phyloP scores from a whole-genome alignment of 2,888 invertebrate species.

The Agrotis puta region DNA sequence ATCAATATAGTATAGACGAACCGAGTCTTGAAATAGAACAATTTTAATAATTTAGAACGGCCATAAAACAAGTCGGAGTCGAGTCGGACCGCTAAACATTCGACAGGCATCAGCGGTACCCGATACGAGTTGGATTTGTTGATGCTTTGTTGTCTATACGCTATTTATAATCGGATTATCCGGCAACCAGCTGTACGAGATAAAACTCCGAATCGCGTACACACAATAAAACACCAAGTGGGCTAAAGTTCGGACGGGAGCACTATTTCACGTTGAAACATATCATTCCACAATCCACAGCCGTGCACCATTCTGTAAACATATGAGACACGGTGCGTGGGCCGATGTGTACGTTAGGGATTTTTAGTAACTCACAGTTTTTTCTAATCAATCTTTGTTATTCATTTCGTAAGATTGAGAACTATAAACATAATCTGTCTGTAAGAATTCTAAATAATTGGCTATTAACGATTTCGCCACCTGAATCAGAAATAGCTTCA shows the following conservation, averaged over 20 bases:
- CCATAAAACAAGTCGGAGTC: slow-evolving; percentile 63
- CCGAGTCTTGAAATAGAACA: slow-evolving; percentile 68
- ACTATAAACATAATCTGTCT: slow-evolving; percentile 43
- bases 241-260: slow-evolving; percentile 79
- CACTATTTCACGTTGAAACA: slow-evolving; percentile 85
- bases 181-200: slow-evolving; percentile 88
- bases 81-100: slow-evolving; percentile 59
- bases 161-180: slow-evolving; percentile 87
- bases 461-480: slow-evolving; percentile 48
- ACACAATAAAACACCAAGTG: slow-evolving; percentile 85
- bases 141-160: slow-evolving; percentile 84
- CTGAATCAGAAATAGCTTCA: slow-evolving; percentile 36
- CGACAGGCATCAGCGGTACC: slow-evolving; percentile 68
- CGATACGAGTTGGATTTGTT: slow-evolving; percentile 67
- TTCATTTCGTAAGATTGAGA: slow-evolving; percentile 49
- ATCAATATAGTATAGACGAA: slow-evolving; percentile 33
- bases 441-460: slow-evolving; percentile 41
- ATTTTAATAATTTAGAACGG: slow-evolving; percentile 67
- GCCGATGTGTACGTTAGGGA: slow-evolving; percentile 81
- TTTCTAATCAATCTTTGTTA: slow-evolving; percentile 67
- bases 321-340: slow-evolving; percentile 81
- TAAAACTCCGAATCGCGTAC: slow-evolving; percentile 82
- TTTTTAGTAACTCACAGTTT: slow-evolving; percentile 76
- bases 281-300: slow-evolving; percentile 82
- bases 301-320: slow-evolving; percentile 86